Evolutionary conservation across 2,797 vertebrate species (phyloP), one percentile per base, ranked within the genome.

Genomic region (Sparus aurata): DNA sequence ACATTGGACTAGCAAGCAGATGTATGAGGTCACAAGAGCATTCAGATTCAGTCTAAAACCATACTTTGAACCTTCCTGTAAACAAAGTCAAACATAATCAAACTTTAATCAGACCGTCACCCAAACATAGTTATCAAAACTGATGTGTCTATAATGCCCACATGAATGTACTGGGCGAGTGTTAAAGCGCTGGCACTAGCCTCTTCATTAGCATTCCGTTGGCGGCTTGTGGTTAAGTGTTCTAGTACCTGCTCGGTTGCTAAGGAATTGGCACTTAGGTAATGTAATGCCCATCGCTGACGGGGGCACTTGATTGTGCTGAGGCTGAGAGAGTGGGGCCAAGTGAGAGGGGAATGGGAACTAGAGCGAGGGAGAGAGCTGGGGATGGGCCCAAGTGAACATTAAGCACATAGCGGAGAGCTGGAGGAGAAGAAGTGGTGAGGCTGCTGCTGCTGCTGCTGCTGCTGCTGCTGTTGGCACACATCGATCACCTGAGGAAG

Each of bases 281-380:
- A 95, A 95, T 94, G 92, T 93, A 91, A 94, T 93, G 88, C 87
- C 86, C 87, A 87, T 88, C 59, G 84, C 89, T 91, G 93, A 92
- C 66, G 54, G 87, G 89, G 79, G 85, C 84, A 91, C 85, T 93
- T 85, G 91, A 93, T 89, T 92, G 86, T 91, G 87, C 85, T 88
- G 90, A 90, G 89, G 79, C 85, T 58, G 83, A 90, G 82, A 79
- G 86, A 85, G 78, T 61, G 84, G 83, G 91, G 88, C 86, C 86
- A 90, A 89, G 85, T 52, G 75, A 92, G 87, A 91, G 87, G 87
- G 89, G 70, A 86, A 79, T 76, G 82, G 81, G 85, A 87, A 75
- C 79, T n/a, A 50, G 77, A 79, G 67, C 18, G 53, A 77, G 80
- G 65, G 63, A 82, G 62, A 70, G 79, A 74, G 85, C 71, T 77